Evolutionary conservation across 2,113 vertebrate species (phyloP).

Genomic region (Tamias sibiricus): DNA sequence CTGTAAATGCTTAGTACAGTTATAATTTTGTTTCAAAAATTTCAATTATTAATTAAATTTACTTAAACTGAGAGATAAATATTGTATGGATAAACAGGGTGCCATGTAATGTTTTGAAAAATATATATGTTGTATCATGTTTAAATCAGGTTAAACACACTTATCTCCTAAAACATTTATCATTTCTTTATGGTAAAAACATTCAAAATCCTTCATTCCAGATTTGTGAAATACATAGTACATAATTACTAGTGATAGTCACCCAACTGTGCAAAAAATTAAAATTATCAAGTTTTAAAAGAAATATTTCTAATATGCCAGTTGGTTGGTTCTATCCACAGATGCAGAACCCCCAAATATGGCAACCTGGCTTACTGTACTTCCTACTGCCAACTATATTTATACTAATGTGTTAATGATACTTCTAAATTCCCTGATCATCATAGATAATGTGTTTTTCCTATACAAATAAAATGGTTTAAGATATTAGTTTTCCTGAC

Average conservation of each 20-base stretch:
- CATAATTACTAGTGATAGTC: neutral
- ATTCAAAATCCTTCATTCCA: too few relatives aligned
- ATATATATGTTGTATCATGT: neutral
- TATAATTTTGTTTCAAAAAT: neutral
- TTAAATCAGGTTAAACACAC: neutral
- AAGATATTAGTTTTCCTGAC: too few relatives aligned
- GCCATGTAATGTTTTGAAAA: neutral
- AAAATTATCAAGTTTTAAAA: neutral
- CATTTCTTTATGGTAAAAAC: too few relatives aligned
- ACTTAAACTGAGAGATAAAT: neutral
- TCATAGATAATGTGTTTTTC: neutral
- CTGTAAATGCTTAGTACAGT: neutral
- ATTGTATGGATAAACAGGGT: neutral
- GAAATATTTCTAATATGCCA: neutral
- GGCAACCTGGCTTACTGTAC: neutral
- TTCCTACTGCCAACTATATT: neutral
- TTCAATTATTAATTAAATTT: neutral
- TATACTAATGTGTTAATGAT: neutral
- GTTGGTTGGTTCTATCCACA: neutral
- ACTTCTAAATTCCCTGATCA: neutral
- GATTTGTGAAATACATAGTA: neutral
- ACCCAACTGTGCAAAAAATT: neutral
- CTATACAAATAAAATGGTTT: too few relatives aligned
- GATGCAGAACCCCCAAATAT: neutral
- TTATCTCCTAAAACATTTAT: neutral